These are phyloP conservation scores for Sebastes oblongus DNA, from an alignment of 2,797 vertebrate species.

Conservation along the genomic window DNA sequence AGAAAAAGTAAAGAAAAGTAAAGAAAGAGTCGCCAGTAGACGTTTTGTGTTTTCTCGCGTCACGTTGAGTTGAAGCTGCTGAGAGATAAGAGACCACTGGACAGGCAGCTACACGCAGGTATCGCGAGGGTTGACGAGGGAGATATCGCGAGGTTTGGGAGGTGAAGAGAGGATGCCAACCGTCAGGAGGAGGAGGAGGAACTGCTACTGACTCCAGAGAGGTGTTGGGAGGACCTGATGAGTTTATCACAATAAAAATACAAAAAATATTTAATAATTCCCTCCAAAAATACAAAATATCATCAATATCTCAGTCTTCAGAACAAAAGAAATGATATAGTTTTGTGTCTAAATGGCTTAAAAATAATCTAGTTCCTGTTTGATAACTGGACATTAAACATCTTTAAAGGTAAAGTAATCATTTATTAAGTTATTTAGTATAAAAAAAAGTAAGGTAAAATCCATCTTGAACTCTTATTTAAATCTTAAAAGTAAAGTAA, in stretches of 20 bases:
- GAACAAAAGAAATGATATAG: no score
- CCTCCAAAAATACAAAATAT: no score
- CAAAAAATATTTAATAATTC: no score
- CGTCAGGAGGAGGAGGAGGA: slow-evolving; percentile 2
- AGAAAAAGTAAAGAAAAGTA: no score
- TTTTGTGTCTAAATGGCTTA: not conserved
- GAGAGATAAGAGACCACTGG: slow-evolving; percentile 35
- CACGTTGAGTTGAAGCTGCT: not conserved
- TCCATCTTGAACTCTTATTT: no score
- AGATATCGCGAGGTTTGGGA: slow-evolving; percentile 25
- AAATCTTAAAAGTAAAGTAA: no score
- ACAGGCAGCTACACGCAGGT: not conserved
- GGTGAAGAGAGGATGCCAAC: slow-evolving; percentile 29
- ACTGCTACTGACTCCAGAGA: slow-evolving; percentile 38
- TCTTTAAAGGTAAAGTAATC: not conserved
- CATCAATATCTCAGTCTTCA: no score
- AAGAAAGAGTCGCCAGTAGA: no score
- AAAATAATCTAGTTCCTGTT: not conserved
- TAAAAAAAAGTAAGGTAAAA: no score
- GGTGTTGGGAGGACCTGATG: not conserved
- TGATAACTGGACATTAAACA: not conserved
- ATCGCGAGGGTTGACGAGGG: slow-evolving; percentile 22
- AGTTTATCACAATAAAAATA: no score
- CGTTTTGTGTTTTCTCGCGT: not conserved
- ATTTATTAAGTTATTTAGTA: not conserved